phyloP scores from a whole-genome alignment of 92 coral and sea anemone species.

The Porites evermanni region DNA sequence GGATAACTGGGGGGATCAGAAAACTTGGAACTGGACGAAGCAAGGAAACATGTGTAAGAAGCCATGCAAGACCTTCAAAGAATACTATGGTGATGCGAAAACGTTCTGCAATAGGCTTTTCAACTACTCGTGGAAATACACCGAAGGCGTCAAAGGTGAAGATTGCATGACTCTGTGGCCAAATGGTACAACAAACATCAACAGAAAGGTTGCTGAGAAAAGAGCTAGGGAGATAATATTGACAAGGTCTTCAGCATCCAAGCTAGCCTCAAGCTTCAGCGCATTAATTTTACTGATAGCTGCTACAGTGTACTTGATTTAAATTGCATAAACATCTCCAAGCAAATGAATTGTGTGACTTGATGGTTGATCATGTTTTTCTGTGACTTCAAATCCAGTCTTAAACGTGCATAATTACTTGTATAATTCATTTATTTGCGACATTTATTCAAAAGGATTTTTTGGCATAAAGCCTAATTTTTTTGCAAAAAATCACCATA shows the following conservation, averaged over 20 bases:
- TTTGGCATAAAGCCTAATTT: too few relatives aligned
- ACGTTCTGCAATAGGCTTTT: conserved; percentile 87
- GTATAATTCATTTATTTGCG: too few relatives aligned
- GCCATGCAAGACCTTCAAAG: conserved; percentile 87
- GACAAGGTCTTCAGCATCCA: conserved; percentile 41
- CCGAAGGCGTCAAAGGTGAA: conserved; percentile 79
- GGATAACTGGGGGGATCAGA: conserved; percentile 85
- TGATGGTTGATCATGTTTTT: neutral
- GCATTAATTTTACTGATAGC: conserved; percentile 10
- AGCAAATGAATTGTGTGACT: neutral
- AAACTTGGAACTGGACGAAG: conserved; percentile 91
- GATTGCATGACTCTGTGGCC: conserved; percentile 98
- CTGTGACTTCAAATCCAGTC: neutral
- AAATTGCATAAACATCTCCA: too few relatives aligned
- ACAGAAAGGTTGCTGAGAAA: conserved; percentile 79
- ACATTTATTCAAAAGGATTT: too few relatives aligned
- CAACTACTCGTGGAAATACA: conserved; percentile 84
- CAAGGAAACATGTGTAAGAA: conserved; percentile 82
- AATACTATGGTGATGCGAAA: conserved; percentile 77
- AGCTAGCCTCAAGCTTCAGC: neutral
- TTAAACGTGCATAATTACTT: too few relatives aligned
- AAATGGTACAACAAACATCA: conserved; percentile 68
- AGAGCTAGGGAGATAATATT: conserved; percentile 63
- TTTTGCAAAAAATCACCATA: too few relatives aligned
- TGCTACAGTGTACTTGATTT: neutral